A percentile compares a stretch with the other conserved stretches of the same genome.
These are phyloP conservation scores for Cavia aperea DNA, from an alignment of 2,113 vertebrate genomes.

Conservation along the genomic window DNA sequence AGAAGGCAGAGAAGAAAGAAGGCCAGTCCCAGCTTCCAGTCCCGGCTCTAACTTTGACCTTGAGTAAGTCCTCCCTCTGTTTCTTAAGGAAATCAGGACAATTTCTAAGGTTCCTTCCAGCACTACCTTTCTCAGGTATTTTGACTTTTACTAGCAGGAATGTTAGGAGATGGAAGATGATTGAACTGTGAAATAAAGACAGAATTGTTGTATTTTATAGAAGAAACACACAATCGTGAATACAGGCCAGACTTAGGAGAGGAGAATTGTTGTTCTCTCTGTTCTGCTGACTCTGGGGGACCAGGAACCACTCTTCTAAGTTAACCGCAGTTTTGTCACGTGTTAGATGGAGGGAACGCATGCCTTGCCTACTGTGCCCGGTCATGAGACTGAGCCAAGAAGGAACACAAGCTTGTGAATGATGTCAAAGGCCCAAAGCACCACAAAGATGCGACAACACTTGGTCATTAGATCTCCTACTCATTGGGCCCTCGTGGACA, in stretches of 20 bases:
- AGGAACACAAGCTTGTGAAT: neutral
- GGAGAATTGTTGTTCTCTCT: neutral
- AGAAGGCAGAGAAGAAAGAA: neutral
- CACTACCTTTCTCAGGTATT: neutral
- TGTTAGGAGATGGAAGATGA: neutral
- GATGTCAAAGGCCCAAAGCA: neutral
- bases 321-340: neutral
- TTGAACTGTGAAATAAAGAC: slow-evolving; percentile 1
- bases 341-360: neutral
- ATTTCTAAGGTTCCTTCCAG: neutral
- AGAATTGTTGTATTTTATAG: neutral
- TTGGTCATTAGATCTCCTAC: neutral
- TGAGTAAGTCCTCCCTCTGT: neutral
- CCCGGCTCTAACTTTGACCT: slow-evolving; percentile 16
- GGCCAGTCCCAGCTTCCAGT: neutral
- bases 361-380: neutral
- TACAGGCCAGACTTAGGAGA: neutral
- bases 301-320: neutral
- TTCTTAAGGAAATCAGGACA: neutral
- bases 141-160: neutral
- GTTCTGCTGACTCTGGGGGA: neutral
- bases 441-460: neutral
- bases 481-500: neutral
- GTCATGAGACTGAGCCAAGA: neutral
- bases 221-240: neutral